Evolutionary conservation across 2,797 vertebrate species (phyloP).

Genomic region (Urosaurus nigricauda): DNA sequence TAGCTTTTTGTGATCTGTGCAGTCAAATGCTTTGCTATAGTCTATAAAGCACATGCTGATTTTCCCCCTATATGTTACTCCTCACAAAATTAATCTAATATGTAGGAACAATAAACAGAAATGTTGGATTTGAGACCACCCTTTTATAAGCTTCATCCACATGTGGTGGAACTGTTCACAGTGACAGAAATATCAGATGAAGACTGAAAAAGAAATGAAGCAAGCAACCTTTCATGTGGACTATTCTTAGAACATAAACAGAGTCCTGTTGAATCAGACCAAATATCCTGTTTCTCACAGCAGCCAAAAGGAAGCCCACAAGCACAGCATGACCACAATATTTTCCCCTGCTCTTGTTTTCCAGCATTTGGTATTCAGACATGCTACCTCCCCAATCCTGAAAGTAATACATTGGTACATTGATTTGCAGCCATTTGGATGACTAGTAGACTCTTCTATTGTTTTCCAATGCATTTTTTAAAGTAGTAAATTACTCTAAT

Average conservation of each 20-base stretch:
- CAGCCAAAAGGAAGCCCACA: background rate
- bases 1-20: too few species aligned
- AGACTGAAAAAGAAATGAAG: background rate
- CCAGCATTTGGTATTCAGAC: background rate
- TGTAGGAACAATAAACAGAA: background rate
- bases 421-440: background rate
- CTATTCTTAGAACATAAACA: background rate
- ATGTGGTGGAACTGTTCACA: background rate
- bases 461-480: background rate
- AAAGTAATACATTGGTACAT: background rate
- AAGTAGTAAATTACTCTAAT: background rate
- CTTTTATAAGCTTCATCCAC: background rate
- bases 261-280: background rate
- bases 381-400: background rate
- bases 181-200: background rate
- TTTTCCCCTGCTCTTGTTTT: background rate
- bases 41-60: too few species aligned
- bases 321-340: background rate
- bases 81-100: slow-evolving; percentile 12
- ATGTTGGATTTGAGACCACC: background rate
- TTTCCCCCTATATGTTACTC: background rate
- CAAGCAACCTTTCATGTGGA: background rate
- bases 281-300: background rate
- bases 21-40: too few species aligned
- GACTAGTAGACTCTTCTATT: background rate